A percentile compares a stretch with the other conserved stretches of the same genome.
Evolutionary conservation across 1,140 invertebrate genomes (phyloP).

Genomic region (Drosophila rufa): DNA sequence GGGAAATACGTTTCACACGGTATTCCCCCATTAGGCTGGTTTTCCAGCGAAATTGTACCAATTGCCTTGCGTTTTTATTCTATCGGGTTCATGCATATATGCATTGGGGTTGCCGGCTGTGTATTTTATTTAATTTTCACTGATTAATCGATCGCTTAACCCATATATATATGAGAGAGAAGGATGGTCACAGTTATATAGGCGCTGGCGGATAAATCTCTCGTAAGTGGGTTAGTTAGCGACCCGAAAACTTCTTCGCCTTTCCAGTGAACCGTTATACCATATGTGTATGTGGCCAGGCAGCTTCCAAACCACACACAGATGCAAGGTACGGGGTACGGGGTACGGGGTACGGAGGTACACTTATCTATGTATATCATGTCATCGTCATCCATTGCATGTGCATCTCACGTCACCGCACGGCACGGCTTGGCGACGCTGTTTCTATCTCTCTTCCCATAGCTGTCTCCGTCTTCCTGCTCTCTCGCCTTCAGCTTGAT

Average conservation of each 20-base stretch:
- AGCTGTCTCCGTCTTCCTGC: slow-evolving; percentile 29
- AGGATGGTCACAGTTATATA: slow-evolving; percentile 46
- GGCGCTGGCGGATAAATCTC: slow-evolving; percentile 30
- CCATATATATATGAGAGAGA: slow-evolving; percentile 1
- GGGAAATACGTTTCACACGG: slow-evolving; percentile 25
- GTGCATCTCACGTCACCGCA: slow-evolving; percentile 55
- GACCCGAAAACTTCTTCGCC: slow-evolving; percentile 42
- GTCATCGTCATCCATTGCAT: slow-evolving; percentile 58
- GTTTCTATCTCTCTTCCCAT: slow-evolving; percentile 9
- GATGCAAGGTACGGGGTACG: neutral
- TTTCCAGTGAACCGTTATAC: slow-evolving; percentile 50
- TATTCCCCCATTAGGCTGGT: slow-evolving; percentile 21
- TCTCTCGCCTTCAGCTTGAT: slow-evolving; percentile 25
- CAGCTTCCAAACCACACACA: slow-evolving; percentile 15
- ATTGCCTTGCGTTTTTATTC: neutral
- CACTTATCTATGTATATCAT: slow-evolving; percentile 49
- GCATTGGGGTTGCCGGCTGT: neutral
- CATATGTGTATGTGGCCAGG: slow-evolving; percentile 25
- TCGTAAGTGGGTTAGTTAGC: slow-evolving; percentile 37
- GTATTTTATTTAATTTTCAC: neutral
- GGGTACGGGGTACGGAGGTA: neutral
- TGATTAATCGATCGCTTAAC: slow-evolving; percentile 29
- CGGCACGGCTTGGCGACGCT: neutral
- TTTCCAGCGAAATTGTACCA: slow-evolving; percentile 13
- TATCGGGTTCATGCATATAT: slow-evolving; percentile 21